Evolutionary conservation across 2,888 invertebrate genomes (phyloP).

Genomic region (Hypselothyrea guttata): DNA sequence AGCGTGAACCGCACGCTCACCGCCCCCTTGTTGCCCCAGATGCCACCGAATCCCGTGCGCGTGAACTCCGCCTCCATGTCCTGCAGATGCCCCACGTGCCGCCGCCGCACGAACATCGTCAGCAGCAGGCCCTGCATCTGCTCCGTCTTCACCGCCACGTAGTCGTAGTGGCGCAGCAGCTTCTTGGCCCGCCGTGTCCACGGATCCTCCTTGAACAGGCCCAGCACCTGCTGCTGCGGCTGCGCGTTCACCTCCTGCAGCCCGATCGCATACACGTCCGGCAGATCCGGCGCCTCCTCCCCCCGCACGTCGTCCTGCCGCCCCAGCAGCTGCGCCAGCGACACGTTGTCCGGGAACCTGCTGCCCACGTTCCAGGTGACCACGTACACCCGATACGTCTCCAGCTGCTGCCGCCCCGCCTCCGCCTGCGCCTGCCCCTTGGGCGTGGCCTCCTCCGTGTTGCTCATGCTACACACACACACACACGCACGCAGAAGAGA

Average conservation of each 20-base stretch:
- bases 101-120: conserved; percentile 89
- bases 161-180: conserved; percentile 87
- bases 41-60: conserved; percentile 93
- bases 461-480: conserved; percentile 36
- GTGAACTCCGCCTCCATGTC: conserved; percentile 94
- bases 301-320: conserved; percentile 84
- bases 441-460: conserved; percentile 35
- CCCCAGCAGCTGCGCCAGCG: conserved; percentile 87
- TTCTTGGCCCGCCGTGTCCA: conserved; percentile 91
- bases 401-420: conserved; percentile 59
- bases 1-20: conserved; percentile 93
- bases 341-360: conserved; percentile 88
- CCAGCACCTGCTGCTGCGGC: conserved; percentile 91
- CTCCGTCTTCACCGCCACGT: conserved; percentile 90
- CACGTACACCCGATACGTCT: conserved; percentile 87
- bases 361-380: conserved; percentile 96
- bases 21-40: conserved; percentile 99
- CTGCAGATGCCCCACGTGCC: conserved; percentile 90
- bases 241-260: conserved; percentile 95
- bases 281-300: conserved; percentile 83
- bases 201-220: conserved; percentile 91
- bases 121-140: conserved; percentile 92
- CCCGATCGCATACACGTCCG: conserved; percentile 93
- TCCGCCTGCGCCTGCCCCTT: conserved; percentile 36
- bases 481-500: conserved; percentile 16